These are phyloP conservation scores for Schizothorax lantsangensis DNA, from an alignment of 2,797 vertebrate genomes.

Conservation along the genomic window DNA sequence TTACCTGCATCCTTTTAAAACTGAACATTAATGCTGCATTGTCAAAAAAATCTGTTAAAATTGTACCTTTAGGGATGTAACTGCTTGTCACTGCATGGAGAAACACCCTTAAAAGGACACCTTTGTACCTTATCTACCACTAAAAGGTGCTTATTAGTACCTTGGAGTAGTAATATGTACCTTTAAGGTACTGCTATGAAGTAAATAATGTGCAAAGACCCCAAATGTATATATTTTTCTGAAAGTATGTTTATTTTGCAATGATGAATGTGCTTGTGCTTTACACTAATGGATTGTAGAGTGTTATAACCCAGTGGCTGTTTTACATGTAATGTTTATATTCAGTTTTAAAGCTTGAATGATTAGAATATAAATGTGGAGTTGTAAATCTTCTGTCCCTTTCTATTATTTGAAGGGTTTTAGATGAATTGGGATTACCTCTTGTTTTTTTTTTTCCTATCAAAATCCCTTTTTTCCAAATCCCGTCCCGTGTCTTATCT, in stretches of 20 bases:
- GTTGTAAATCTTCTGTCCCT: conserved; percentile 28
- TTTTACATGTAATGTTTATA: background rate
- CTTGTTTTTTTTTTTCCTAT: conserved; percentile 13
- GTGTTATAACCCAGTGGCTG: conserved; percentile 32
- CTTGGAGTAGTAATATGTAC: background rate
- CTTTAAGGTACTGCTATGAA: background rate
- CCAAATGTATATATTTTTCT: background rate
- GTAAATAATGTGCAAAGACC: background rate
- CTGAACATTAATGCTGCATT: background rate
- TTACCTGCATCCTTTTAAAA: conserved; percentile 58
- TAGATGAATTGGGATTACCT: conserved; percentile 32
- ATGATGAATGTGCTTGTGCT: background rate
- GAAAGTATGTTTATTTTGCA: background rate
- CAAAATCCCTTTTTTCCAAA: background rate
- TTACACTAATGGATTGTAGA: background rate
- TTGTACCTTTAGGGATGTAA: background rate
- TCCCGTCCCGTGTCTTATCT: conserved; percentile 28
- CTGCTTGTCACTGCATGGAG: background rate
- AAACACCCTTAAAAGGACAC: background rate
- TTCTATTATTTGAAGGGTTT: conserved; percentile 26
- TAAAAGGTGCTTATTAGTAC: background rate
- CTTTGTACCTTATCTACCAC: background rate
- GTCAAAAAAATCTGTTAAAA: background rate
- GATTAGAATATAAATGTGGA: conserved; percentile 22
- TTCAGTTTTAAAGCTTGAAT: conserved; percentile 9